These are phyloP conservation scores for Exaiptasia diaphana DNA, from an alignment of 64 coral and sea anemone species.

Conservation along the genomic window DNA sequence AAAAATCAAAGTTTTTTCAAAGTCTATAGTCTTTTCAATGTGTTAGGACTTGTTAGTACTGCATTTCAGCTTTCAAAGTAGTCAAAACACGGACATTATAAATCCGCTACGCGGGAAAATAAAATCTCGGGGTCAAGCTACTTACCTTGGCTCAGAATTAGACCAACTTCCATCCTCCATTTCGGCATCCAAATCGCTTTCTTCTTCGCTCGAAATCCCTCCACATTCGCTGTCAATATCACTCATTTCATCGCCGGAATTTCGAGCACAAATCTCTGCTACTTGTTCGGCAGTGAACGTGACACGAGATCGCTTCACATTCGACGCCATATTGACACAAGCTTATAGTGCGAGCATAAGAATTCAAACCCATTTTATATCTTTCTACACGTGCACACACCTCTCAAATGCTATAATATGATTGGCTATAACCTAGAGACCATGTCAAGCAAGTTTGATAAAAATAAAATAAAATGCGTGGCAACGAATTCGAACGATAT, in stretches of 20 bases:
- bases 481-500: neutral
- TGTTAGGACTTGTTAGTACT: too few species aligned
- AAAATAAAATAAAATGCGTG: neutral
- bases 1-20: too few species aligned
- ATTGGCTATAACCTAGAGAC: neutral
- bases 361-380: too few species aligned
- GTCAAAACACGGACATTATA: too few species aligned
- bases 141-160: neutral
- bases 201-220: neutral
- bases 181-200: neutral
- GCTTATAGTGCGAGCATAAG: too few species aligned
- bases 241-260: neutral
- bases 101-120: neutral
- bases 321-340: neutral
- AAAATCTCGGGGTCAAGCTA: neutral
- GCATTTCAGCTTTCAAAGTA: too few species aligned
- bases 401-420: neutral
- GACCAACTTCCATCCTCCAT: neutral
- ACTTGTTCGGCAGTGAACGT: neutral
- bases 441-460: neutral
- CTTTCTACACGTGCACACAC: too few species aligned
- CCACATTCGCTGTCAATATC: neutral
- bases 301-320: neutral
- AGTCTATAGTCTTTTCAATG: too few species aligned
- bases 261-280: neutral